Evolutionary conservation across 2,797 vertebrate species (phyloP), one percentile per base, ranked within the genome.

Genomic region (Artibeus lituratus): DNA sequence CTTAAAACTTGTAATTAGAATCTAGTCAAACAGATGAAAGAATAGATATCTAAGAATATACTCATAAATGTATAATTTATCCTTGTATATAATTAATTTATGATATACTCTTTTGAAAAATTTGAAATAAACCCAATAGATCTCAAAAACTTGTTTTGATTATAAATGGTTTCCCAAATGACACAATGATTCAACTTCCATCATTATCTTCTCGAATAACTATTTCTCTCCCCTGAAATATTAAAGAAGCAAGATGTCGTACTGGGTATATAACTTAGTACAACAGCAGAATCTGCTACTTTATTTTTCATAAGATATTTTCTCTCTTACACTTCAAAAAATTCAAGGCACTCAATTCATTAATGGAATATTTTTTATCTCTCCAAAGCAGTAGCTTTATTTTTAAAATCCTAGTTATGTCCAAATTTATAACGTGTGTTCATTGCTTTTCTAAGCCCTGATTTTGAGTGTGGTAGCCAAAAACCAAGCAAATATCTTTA

Each of bases 281-380:
- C 49, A 94, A 90, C 81, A 85, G 87, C 47, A 87, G 35, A 77
- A 88, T 87, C 78, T 96, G 67, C 94, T 97, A 69, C 11, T 96
- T 94, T 90, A 90, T 95, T 97, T 96, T 96, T 97, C 74, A 96
- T 97, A 93, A 96, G 78, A 44, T 80, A 96, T 96, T 93, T 92
- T 91, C 96, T 97, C 88, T 96, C 96, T 96, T 82, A 5, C 55
- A 92, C 74, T 95, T 96, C 93, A 4, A 95, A 97, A 97, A 94
- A 89, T 94, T 97, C 26, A 96, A 93, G 90, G 39, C 74, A 73
- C 53, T 67, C 37, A 69, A 76, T 92, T 94, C 82, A 80, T 81
- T 65, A 72, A 51, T 94, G 95, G 96, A 90, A 89, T 93, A 53
- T 44, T 85, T 92, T 91, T 76, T 10, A 85, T 53, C 26, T 51